Percentiles rank a stretch among this genome's conserved stretches.
phyloP scores from a whole-genome alignment of 2,113 vertebrate species.

The Odontophorus gujanensis region DNA sequence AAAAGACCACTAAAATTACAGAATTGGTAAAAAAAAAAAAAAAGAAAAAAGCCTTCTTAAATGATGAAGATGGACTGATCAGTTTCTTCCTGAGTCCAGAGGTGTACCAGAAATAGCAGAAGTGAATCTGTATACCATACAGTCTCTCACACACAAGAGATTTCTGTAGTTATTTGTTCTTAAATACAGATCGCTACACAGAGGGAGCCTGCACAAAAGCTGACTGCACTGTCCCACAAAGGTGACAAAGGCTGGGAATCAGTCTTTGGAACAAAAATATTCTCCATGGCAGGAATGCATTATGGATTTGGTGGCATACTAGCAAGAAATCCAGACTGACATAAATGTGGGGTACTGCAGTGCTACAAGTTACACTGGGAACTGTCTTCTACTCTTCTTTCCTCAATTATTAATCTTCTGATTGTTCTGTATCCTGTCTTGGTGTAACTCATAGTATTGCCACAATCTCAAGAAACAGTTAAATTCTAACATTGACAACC shows the following conservation, averaged over 20 bases:
- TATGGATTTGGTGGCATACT: neutral
- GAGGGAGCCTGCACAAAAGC: neutral
- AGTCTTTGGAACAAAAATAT: neutral
- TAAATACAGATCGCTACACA: neutral
- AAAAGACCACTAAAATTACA: neutral
- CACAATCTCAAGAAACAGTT: neutral
- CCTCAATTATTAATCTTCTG: neutral
- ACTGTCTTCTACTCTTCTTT: neutral
- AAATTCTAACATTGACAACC: neutral
- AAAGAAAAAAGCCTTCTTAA: neutral
- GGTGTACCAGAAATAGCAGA: neutral
- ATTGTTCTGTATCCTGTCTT: neutral
- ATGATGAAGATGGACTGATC: neutral
- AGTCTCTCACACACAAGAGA: rapidly evolving
- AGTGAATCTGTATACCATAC: neutral
- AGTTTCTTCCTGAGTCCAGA: neutral
- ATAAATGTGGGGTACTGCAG: neutral
- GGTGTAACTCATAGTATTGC: too few relatives aligned
- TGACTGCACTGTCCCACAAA: neutral
- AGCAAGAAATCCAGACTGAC: neutral
- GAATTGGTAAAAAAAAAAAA: neutral
- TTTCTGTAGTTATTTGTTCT: neutral
- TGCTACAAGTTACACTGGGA: neutral
- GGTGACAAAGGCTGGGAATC: neutral
- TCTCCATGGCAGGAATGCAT: neutral